Conservation (phyloP, 2,888 invertebrate species). For the Synergus gifuensis region DNA sequence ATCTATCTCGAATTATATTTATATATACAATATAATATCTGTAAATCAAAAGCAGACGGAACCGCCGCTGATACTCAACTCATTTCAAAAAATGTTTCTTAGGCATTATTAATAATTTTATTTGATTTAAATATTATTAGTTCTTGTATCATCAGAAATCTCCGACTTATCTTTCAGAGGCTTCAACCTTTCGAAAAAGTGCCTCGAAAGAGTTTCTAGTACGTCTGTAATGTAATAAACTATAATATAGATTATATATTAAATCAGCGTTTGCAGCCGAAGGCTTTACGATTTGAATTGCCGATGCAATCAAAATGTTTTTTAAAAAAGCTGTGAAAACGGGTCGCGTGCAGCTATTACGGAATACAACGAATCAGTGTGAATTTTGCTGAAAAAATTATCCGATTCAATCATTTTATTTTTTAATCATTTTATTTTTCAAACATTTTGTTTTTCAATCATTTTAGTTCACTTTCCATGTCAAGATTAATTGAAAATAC, state of each 20-base stretch:
- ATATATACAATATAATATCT: slow-evolving; percentile 11
- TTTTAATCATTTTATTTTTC: too few species aligned
- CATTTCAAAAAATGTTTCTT: neutral
- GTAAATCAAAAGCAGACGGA: slow-evolving; percentile 11
- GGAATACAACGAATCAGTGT: slow-evolving; percentile 62
- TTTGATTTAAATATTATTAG: neutral
- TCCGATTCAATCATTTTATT: too few species aligned
- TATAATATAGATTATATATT: slow-evolving; percentile 44
- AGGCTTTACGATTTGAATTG: slow-evolving; percentile 68
- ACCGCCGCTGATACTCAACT: neutral
- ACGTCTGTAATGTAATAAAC: slow-evolving; percentile 42
- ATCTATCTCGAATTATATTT: slow-evolving; percentile 30
- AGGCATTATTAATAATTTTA: neutral
- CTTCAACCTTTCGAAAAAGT: neutral
- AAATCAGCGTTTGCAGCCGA: slow-evolving; percentile 58
- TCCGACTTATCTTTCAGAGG: neutral
- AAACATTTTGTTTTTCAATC: too few species aligned
- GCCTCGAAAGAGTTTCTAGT: slow-evolving; percentile 1
- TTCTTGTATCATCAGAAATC: neutral
- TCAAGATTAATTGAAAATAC: neutral
- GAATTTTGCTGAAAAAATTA: slow-evolving; percentile 38
- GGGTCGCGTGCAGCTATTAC: slow-evolving; percentile 50
- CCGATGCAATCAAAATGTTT: slow-evolving; percentile 71
- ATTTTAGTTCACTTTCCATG: neutral
- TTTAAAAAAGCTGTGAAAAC: slow-evolving; percentile 54